Percentiles rank a stretch among this genome's conserved stretches.
phyloP scores from a whole-genome alignment of 2,888 invertebrate genomes.

The Xylota segnis region DNA sequence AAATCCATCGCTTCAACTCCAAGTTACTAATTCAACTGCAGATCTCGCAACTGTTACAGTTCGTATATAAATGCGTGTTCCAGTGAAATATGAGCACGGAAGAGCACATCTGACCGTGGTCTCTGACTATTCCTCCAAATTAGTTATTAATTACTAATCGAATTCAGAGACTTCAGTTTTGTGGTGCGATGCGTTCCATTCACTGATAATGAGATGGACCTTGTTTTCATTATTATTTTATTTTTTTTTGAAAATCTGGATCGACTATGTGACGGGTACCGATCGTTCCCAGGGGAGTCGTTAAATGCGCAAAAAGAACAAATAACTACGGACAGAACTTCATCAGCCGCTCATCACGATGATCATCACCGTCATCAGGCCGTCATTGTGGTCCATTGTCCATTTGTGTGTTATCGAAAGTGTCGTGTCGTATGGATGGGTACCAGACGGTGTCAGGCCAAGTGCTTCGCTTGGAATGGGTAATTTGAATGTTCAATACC shows the following conservation, averaged over 20 bases:
- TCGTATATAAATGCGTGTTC: slow-evolving; percentile 59
- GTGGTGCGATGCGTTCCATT: slow-evolving; percentile 41
- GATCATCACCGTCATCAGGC: slow-evolving; percentile 47
- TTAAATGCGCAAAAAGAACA: slow-evolving; percentile 75
- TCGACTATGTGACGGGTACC: slow-evolving; percentile 70
- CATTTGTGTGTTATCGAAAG: slow-evolving; percentile 62
- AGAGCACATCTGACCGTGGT: slow-evolving; percentile 78
- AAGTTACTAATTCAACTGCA: slow-evolving; percentile 50
- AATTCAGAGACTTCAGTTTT: slow-evolving; percentile 52
- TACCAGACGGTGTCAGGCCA: slow-evolving; percentile 83
- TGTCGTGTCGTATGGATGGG: slow-evolving; percentile 71
- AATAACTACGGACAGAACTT: slow-evolving; percentile 39
- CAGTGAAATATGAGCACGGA: slow-evolving; percentile 53
- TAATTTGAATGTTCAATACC: slow-evolving; percentile 54
- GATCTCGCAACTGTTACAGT: slow-evolving; percentile 27
- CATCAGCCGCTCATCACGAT: slow-evolving; percentile 68
- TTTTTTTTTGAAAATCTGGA: slow-evolving; percentile 60
- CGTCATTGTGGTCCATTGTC: slow-evolving; percentile 68
- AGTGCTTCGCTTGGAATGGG: slow-evolving; percentile 38
- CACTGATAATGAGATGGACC: slow-evolving; percentile 43
- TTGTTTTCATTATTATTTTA: slow-evolving; percentile 29
- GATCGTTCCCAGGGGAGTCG: slow-evolving; percentile 78
- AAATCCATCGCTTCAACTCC: slow-evolving; percentile 81
- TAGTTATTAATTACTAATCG: slow-evolving; percentile 75
- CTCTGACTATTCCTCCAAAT: slow-evolving; percentile 56